Conservation (phyloP, 2,888 invertebrate species). For the Andrena fulva region DNA sequence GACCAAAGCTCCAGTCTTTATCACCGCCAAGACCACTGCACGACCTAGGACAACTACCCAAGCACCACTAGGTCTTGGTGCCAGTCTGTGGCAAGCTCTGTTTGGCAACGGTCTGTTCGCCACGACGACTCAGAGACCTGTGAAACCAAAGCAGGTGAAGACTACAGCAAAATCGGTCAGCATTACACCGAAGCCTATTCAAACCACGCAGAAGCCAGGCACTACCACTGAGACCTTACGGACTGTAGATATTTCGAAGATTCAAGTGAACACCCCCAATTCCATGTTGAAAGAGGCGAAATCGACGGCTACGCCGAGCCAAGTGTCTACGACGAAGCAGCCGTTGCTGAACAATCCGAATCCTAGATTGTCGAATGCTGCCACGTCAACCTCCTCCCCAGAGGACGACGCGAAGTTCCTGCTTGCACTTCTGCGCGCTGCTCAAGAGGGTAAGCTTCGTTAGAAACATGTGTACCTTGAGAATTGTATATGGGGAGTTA, state of each 20-base stretch:
- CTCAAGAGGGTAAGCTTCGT: constrained; percentile 66
- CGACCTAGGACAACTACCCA: constrained; percentile 82
- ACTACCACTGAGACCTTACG: constrained; percentile 37
- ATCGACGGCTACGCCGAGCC: constrained; percentile 53
- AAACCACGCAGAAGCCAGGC: constrained; percentile 81
- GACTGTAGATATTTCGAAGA: constrained; percentile 61
- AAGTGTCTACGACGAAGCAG: constrained; percentile 46
- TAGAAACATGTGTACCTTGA: background rate
- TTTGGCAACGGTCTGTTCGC: constrained; percentile 79
- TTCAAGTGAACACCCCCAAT: constrained; percentile 62
- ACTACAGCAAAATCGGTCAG: constrained; percentile 63
- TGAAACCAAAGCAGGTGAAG: constrained; percentile 80
- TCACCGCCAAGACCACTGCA: constrained; percentile 71
- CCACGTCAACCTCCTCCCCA: constrained; percentile 76
- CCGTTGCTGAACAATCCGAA: constrained; percentile 69
- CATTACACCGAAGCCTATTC: constrained; percentile 83
- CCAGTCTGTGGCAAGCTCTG: constrained; percentile 77
- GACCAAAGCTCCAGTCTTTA: constrained; percentile 69
- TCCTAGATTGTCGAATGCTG: constrained; percentile 56
- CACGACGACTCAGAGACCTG: constrained; percentile 61
- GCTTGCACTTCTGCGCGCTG: constrained; percentile 75
- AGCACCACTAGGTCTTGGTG: constrained; percentile 79
- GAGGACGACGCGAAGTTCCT: constrained; percentile 82
- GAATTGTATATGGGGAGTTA: background rate
- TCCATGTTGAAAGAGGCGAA: constrained; percentile 65